phyloP scores from a whole-genome alignment of 1,140 invertebrate species.

The Aphelinus atriplicis region DNA sequence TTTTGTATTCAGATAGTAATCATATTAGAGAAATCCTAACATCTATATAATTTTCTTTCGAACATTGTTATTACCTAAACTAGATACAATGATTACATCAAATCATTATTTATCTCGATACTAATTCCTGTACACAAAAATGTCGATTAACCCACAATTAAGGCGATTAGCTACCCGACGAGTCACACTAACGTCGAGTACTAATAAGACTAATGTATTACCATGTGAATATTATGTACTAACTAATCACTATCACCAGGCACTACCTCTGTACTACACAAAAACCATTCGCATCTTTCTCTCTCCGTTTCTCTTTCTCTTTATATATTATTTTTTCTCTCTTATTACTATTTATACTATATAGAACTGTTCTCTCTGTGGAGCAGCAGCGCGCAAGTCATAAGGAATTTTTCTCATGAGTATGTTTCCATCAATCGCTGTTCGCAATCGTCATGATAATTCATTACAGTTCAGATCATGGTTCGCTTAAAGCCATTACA shows the following conservation, averaged over 20 bases:
- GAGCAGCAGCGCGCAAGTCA: conserved; percentile 32
- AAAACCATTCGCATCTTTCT: conserved; percentile 39
- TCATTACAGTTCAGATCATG: conserved; percentile 28
- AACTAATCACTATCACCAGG: conserved; percentile 41
- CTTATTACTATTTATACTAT: conserved; percentile 3
- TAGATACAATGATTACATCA: conserved; percentile 17
- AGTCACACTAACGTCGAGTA: conserved; percentile 20
- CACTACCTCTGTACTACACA: conserved; percentile 44
- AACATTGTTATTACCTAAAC: neutral
- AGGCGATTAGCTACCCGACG: neutral
- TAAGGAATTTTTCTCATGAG: conserved; percentile 16
- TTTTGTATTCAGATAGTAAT: neutral
- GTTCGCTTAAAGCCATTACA: conserved; percentile 28
- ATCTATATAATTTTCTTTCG: conserved; percentile 1
- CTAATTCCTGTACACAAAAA: conserved; percentile 12
- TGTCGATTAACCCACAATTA: conserved; percentile 6
- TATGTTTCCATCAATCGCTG: conserved; percentile 31
- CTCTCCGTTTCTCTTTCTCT: conserved; percentile 31
- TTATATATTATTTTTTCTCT: conserved; percentile 17
- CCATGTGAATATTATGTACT: conserved; percentile 29
- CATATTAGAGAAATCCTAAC: conserved; percentile 9
- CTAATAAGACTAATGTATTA: conserved; percentile 7
- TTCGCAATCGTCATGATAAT: conserved; percentile 18
- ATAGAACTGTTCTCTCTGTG: conserved; percentile 33
- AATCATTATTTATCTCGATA: conserved; percentile 11